phyloP scores from a whole-genome alignment of 1,140 invertebrate species.

The Eulimnadia texana region DNA sequence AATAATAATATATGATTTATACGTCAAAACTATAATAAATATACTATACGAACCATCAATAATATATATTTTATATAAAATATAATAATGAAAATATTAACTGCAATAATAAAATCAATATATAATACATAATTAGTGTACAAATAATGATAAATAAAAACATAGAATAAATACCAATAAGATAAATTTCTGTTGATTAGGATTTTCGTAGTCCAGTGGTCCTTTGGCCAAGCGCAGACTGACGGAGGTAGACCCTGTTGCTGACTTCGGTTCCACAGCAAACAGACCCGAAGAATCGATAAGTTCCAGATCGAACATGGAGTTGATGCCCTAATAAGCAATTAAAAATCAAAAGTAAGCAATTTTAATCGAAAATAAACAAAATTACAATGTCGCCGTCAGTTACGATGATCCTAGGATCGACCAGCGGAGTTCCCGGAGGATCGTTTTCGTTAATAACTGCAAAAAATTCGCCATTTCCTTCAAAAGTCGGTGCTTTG shows the following conservation, averaged over 20 bases:
- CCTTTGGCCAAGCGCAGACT: slow-evolving; percentile 64
- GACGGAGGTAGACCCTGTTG: slow-evolving; percentile 61
- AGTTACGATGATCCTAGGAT: slow-evolving; percentile 68
- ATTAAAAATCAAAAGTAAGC: neutral
- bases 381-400: slow-evolving; percentile 65
- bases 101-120: no score
- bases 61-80: no score
- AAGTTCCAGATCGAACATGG: slow-evolving; percentile 56
- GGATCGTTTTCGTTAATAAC: slow-evolving; percentile 67
- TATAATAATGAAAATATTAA: no score
- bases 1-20: no score
- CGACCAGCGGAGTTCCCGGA: slow-evolving; percentile 60
- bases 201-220: slow-evolving; percentile 75
- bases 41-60: no score
- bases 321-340: slow-evolving; percentile 62
- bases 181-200: slow-evolving; percentile 80
- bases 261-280: slow-evolving; percentile 60
- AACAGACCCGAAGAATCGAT: slow-evolving; percentile 67
- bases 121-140: no score
- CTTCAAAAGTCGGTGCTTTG: slow-evolving; percentile 69
- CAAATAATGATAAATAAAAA: no score
- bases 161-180: slow-evolving; percentile 42
- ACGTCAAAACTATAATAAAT: no score
- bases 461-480: slow-evolving; percentile 61
- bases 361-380: slow-evolving; percentile 1